Evolutionary conservation across 2,888 invertebrate genomes (phyloP).

Genomic region (Spodoptera picta): DNA sequence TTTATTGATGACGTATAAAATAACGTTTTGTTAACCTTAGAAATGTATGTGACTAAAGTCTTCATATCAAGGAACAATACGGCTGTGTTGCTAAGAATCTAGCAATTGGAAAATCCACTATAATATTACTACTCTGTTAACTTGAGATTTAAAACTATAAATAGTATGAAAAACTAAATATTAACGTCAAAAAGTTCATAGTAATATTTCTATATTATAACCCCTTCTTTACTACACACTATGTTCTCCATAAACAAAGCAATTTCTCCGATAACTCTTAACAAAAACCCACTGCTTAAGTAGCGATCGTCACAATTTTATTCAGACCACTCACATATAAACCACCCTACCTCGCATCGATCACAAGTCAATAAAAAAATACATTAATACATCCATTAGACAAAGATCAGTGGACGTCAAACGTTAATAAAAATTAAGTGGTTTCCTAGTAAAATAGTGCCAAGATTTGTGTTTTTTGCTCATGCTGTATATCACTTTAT

Average conservation of each 20-base stretch:
- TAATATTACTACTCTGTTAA: too few relatives aligned
- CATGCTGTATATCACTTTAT: background rate
- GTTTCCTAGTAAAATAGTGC: constrained; percentile 31
- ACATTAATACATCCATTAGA: constrained; percentile 65
- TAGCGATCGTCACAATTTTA: constrained; percentile 12
- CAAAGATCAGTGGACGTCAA: constrained; percentile 50
- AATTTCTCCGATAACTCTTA: constrained; percentile 3
- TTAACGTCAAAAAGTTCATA: too few relatives aligned
- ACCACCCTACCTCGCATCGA: constrained; percentile 14
- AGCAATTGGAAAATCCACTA: too few relatives aligned
- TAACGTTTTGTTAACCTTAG: too few relatives aligned
- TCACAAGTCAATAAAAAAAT: constrained; percentile 57
- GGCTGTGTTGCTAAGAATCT: too few relatives aligned
- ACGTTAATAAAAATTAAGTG: constrained; percentile 68
- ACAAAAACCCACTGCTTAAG: constrained; percentile 7
- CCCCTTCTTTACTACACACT: too few relatives aligned
- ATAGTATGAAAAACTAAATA: too few relatives aligned
- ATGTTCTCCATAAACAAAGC: background rate
- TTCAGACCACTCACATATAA: constrained; percentile 11
- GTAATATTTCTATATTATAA: too few relatives aligned
- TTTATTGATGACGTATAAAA: too few relatives aligned
- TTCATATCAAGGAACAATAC: too few relatives aligned
- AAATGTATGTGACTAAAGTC: too few relatives aligned
- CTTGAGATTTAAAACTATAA: too few relatives aligned
- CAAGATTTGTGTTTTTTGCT: constrained; percentile 23